Percentiles rank a stretch among this genome's conserved stretches.
These are phyloP conservation scores for Steinernema hermaphroditum DNA, from an alignment of 2,888 invertebrate genomes.

Conservation along the genomic window DNA sequence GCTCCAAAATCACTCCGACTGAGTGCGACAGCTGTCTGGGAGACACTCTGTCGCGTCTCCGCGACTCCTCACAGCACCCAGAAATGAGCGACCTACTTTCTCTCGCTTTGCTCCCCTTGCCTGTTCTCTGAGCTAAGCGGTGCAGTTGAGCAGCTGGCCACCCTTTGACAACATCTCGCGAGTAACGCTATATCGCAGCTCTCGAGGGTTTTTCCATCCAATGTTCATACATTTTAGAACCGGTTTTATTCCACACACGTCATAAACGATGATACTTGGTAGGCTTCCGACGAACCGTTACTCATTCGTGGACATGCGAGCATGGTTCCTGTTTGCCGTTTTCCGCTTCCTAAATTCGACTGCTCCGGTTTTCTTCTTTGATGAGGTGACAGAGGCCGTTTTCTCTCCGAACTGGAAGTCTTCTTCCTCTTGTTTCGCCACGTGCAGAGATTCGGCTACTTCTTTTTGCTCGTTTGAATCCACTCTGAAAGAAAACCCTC, in stretches of 20 bases:
- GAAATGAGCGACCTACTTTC: slow-evolving; percentile 1
- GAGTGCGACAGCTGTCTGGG: no score
- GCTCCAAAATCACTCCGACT: no score
- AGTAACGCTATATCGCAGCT: neutral
- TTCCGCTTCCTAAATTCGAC: slow-evolving; percentile 35
- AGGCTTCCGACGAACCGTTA: neutral
- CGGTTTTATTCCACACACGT: slow-evolving; percentile 5
- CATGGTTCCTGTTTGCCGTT: neutral
- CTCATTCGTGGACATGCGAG: neutral
- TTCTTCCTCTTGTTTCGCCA: slow-evolving; percentile 33
- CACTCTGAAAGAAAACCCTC: slow-evolving; percentile 31
- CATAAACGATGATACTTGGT: neutral
- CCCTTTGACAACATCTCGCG: neutral
- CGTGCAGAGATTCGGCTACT: slow-evolving; percentile 1
- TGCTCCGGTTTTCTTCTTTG: slow-evolving; percentile 32
- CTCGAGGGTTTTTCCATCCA: no score
- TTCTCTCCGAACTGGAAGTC: slow-evolving; percentile 35
- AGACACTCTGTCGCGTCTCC: no score
- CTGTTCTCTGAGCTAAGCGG: neutral
- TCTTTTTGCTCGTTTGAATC: slow-evolving; percentile 44
- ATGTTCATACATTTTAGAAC: no score
- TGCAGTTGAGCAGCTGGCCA: neutral
- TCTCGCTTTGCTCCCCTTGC: no score
- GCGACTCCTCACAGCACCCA: neutral
- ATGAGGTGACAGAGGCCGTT: slow-evolving; percentile 10